These are phyloP conservation scores for Saccostrea glomerata DNA, from an alignment of 1,140 invertebrate species.

Conservation along the genomic window DNA sequence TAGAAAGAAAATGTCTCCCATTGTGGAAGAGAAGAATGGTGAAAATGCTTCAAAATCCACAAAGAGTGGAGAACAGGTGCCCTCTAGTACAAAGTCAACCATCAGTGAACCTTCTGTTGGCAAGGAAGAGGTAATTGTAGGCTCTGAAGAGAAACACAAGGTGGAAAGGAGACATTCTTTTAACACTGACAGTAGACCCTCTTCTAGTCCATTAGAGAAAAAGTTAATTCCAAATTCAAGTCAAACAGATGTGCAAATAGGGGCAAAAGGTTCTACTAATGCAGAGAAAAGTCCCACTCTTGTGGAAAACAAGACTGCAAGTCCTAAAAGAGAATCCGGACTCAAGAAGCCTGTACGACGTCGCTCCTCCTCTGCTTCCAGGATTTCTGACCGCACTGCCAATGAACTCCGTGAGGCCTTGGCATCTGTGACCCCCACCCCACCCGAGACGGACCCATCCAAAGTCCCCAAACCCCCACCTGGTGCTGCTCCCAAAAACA, in stretches of 20 bases:
- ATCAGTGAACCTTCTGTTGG: constrained; percentile 5
- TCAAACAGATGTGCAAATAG: not conserved
- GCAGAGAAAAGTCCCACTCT: constrained; percentile 2
- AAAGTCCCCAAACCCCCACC: constrained; percentile 59
- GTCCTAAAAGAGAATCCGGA: constrained; percentile 38
- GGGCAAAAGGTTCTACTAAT: not conserved
- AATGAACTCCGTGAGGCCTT: constrained; percentile 51
- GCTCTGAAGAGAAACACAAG: constrained; percentile 35
- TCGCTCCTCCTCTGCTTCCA: constrained; percentile 64
- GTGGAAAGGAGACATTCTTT: constrained; percentile 46
- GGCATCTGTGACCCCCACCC: constrained; percentile 44
- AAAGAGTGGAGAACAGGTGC: constrained; percentile 41
- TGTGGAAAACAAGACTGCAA: constrained; percentile 1
- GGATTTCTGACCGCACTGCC: constrained; percentile 54
- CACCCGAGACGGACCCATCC: constrained; percentile 48
- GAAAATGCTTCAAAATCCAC: constrained; percentile 45
- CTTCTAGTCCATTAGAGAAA: not conserved
- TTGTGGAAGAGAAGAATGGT: constrained; percentile 45
- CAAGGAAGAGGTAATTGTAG: not conserved
- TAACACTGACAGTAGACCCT: constrained; percentile 36
- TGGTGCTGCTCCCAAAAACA: constrained; percentile 57
- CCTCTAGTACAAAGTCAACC: constrained; percentile 9
- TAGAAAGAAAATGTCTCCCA: constrained; percentile 51
- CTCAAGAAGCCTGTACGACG: constrained; percentile 43
- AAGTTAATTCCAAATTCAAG: not conserved